phyloP scores from a whole-genome alignment of 1,140 invertebrate genomes.

The Microvelia longipes region DNA sequence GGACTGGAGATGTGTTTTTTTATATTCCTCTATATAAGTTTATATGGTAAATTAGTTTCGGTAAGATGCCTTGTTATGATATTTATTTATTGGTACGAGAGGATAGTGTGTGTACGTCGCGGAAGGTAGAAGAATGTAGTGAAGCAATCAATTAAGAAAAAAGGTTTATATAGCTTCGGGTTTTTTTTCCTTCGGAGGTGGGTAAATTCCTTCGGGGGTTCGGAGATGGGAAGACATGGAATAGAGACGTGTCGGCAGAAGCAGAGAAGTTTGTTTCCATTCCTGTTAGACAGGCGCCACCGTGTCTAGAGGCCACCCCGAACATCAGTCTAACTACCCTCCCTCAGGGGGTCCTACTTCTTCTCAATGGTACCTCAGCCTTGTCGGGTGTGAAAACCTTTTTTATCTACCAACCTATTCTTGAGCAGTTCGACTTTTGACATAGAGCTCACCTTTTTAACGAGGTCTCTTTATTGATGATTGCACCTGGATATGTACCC shows the following conservation, averaged over 20 bases:
- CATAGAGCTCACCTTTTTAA: too few relatives aligned
- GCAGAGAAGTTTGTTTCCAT: not conserved
- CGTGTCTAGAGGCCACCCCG: not conserved
- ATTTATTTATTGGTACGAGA: not conserved
- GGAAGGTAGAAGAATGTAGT: not conserved
- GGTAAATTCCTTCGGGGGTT: too few relatives aligned
- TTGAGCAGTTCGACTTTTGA: too few relatives aligned
- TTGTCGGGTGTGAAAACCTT: not conserved
- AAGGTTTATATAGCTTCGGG: too few relatives aligned
- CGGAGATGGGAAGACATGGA: not conserved
- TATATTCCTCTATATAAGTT: not conserved
- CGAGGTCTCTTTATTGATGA: too few relatives aligned
- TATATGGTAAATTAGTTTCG: not conserved
- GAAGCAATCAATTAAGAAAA: not conserved
- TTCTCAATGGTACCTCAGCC: not conserved
- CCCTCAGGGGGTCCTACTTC: not conserved
- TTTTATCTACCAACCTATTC: not conserved
- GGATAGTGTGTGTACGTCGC: not conserved
- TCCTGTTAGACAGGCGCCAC: not conserved
- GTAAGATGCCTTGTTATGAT: not conserved
- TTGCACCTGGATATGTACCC: too few relatives aligned
- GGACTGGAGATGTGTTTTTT: too few relatives aligned
- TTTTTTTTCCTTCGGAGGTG: too few relatives aligned
- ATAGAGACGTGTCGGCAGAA: not conserved
- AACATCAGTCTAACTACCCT: not conserved